phyloP scores from a whole-genome alignment of 2,113 vertebrate species.

The Corvus cornix region DNA sequence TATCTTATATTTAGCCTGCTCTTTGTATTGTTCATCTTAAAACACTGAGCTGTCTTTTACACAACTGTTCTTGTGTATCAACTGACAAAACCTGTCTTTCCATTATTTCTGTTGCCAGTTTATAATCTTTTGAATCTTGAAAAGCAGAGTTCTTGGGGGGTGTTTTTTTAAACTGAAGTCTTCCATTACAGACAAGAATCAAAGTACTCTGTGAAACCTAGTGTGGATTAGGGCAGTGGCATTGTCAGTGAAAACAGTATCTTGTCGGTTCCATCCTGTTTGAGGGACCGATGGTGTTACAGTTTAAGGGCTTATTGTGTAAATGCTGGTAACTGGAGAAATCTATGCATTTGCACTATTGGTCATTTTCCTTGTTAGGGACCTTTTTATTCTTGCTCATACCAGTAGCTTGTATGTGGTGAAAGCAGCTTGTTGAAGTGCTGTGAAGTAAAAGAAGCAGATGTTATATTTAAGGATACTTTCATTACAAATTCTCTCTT shows the following conservation, averaged over 20 bases:
- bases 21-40: slow-evolving; percentile 10
- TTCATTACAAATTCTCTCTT: neutral
- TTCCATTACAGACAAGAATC: neutral
- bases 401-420: neutral
- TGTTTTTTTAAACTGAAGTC: neutral
- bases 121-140: slow-evolving; percentile 8
- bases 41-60: neutral
- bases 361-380: neutral
- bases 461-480: slow-evolving; percentile 22
- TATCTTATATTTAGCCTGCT: neutral
- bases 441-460: neutral
- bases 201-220: neutral
- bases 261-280: neutral
- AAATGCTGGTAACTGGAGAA: neutral
- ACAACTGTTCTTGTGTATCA: neutral
- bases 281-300: neutral
- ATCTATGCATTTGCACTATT: neutral
- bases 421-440: neutral
- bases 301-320: neutral
- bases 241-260: neutral
- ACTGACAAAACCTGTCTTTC: slow-evolving; percentile 39
- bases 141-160: neutral
- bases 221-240: neutral
- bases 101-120: neutral
- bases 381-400: neutral